Conservation (phyloP, 1,140 invertebrate genomes). For the Drosophila nigromelanica region DNA sequence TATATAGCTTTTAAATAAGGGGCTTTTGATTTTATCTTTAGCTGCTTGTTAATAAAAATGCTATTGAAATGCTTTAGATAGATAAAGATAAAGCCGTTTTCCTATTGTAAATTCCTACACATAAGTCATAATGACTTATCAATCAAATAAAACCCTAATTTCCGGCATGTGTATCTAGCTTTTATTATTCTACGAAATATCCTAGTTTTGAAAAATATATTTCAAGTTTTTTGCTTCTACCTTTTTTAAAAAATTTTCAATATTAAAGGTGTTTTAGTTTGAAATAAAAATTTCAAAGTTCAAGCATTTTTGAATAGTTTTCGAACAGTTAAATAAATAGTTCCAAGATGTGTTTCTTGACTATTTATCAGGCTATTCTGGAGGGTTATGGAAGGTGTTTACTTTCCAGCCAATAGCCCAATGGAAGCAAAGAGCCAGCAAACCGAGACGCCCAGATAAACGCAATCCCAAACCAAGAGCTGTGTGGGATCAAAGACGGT, state of each 20-base stretch:
- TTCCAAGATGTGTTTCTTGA: too few relatives aligned
- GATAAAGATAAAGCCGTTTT: slow-evolving; percentile 13
- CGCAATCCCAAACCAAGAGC: slow-evolving; percentile 68
- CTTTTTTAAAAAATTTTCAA: too few relatives aligned
- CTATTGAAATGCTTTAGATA: slow-evolving; percentile 31
- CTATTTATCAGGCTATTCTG: too few relatives aligned
- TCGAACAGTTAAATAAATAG: too few relatives aligned
- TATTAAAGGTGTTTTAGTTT: neutral
- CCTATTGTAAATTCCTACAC: slow-evolving; percentile 14
- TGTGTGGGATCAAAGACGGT: slow-evolving; percentile 65
- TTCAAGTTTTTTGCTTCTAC: too few relatives aligned
- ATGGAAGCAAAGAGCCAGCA: slow-evolving; percentile 70
- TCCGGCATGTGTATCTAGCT: neutral
- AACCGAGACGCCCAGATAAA: slow-evolving; percentile 68
- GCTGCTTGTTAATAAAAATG: slow-evolving; percentile 42
- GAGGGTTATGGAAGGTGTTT: neutral
- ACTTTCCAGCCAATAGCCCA: slow-evolving; percentile 71
- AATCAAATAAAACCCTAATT: neutral
- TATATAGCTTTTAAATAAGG: slow-evolving; percentile 12
- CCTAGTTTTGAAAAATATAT: too few relatives aligned
- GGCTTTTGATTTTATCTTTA: slow-evolving; percentile 57
- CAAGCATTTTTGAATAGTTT: too few relatives aligned
- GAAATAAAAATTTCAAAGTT: too few relatives aligned
- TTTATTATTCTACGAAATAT: neutral
- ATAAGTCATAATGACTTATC: slow-evolving; percentile 49